Percentiles rank a stretch among this genome's conserved stretches.
phyloP scores from a whole-genome alignment of 2,888 invertebrate genomes.

The Athrips mouffetella region DNA sequence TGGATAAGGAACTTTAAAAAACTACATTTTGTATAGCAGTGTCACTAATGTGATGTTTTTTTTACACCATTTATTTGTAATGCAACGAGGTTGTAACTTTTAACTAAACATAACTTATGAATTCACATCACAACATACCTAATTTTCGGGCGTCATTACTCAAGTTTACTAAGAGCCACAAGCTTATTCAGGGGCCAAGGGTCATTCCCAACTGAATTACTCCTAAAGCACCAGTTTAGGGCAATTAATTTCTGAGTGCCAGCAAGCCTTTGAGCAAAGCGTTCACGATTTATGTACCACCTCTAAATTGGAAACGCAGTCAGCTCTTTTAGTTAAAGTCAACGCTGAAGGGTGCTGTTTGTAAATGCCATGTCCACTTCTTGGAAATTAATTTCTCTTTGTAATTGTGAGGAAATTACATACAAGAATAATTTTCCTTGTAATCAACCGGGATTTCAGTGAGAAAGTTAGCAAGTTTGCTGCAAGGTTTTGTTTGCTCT shows the following conservation, averaged over 20 bases:
- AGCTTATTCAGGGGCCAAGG: slow-evolving; percentile 22
- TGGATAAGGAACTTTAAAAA: too few relatives aligned
- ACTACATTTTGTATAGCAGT: too few relatives aligned
- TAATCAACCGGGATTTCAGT: too few relatives aligned
- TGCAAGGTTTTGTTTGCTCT: too few relatives aligned
- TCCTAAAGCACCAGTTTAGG: slow-evolving; percentile 41
- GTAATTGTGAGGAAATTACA: too few relatives aligned
- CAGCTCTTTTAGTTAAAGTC: slow-evolving; percentile 12
- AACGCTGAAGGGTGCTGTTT: slow-evolving; percentile 14
- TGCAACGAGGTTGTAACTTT: too few relatives aligned
- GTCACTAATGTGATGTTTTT: too few relatives aligned
- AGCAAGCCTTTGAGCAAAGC: slow-evolving; percentile 38
- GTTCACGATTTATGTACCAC: slow-evolving; percentile 44
- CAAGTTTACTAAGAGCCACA: slow-evolving; percentile 27
- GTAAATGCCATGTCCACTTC: background rate
- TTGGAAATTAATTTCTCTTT: background rate
- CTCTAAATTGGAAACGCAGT: slow-evolving; percentile 24
- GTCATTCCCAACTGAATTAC: slow-evolving; percentile 43
- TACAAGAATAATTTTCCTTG: too few relatives aligned
- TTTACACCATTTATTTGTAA: too few relatives aligned
- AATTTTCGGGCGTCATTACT: slow-evolving; percentile 24
- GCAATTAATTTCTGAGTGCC: slow-evolving; percentile 58
- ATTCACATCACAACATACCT: background rate
- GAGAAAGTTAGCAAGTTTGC: too few relatives aligned
- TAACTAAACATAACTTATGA: too few relatives aligned